A percentile compares a stretch with the other conserved stretches of the same genome.
Conservation (phyloP, 2,797 vertebrate species). For the Pantherophis alleghaniensis region DNA sequence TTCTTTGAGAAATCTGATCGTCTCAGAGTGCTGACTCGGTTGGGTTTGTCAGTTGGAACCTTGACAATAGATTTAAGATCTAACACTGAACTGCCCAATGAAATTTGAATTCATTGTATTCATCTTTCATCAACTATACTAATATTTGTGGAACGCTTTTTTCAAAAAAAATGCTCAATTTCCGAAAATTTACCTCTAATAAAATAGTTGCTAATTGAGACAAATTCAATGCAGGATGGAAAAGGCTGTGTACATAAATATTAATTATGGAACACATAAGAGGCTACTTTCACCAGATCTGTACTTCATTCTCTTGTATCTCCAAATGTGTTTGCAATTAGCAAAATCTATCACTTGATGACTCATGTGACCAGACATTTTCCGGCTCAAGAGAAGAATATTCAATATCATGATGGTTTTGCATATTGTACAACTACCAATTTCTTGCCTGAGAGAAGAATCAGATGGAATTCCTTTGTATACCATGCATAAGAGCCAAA, state of each 20-base stretch:
- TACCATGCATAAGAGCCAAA: neutral
- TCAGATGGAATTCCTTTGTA: neutral
- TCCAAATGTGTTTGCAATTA: neutral
- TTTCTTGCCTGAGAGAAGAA: neutral
- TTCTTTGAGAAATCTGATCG: too few relatives aligned
- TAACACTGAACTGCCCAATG: neutral
- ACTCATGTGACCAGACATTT: too few relatives aligned
- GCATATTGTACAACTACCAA: neutral
- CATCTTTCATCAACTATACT: neutral
- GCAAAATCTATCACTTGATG: neutral
- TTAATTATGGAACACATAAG: neutral
- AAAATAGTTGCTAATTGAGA: neutral
- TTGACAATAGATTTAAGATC: neutral
- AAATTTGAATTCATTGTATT: neutral
- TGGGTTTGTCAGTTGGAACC: too few relatives aligned
- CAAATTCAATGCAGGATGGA: neutral
- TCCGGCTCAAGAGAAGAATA: neutral
- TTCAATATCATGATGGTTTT: neutral
- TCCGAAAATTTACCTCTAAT: neutral
- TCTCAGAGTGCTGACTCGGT: too few relatives aligned
- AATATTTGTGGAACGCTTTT: neutral
- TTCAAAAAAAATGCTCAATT: accelerated
- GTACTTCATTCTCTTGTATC: neutral
- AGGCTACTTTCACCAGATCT: neutral
- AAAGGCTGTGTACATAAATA: neutral